Conservation (phyloP, 2,113 vertebrate species). For the Elaphurus davidianus region DNA sequence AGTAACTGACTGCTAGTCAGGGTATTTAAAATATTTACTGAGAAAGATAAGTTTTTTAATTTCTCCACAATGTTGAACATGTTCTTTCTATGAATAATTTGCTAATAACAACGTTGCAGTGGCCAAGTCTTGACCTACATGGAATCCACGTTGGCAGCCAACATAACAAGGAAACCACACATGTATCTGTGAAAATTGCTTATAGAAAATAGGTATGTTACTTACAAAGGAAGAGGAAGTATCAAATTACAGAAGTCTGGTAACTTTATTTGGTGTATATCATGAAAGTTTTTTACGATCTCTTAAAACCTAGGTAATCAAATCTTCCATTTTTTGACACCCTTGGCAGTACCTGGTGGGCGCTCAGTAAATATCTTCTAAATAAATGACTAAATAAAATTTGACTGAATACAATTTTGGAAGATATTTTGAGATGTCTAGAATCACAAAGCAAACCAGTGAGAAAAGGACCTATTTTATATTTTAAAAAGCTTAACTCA, state of each 20-base stretch:
- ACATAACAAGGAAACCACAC: background rate
- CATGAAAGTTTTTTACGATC: background rate
- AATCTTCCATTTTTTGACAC: background rate
- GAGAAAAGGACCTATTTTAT: background rate
- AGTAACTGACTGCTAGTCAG: background rate
- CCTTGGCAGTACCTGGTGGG: background rate
- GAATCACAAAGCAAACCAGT: background rate
- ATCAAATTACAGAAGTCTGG: background rate
- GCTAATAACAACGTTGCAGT: background rate
- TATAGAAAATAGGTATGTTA: background rate
- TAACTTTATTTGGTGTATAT: background rate
- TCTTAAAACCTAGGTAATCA: background rate
- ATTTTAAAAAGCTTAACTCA: background rate
- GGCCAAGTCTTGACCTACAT: background rate
- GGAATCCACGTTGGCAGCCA: background rate
- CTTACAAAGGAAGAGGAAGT: background rate
- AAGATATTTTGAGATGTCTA: slow-evolving; percentile 1
- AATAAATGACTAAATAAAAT: background rate
- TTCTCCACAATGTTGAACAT: background rate
- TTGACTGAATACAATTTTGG: background rate
- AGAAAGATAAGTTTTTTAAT: background rate
- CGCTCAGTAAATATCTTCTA: background rate
- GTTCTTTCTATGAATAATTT: background rate
- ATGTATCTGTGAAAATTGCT: background rate
- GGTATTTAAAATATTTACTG: background rate